Percentiles rank a stretch among this genome's conserved stretches.
These are phyloP conservation scores for Lytechinus pictus DNA, from an alignment of 35 echinoderm and acorn worm species.

Conservation along the genomic window DNA sequence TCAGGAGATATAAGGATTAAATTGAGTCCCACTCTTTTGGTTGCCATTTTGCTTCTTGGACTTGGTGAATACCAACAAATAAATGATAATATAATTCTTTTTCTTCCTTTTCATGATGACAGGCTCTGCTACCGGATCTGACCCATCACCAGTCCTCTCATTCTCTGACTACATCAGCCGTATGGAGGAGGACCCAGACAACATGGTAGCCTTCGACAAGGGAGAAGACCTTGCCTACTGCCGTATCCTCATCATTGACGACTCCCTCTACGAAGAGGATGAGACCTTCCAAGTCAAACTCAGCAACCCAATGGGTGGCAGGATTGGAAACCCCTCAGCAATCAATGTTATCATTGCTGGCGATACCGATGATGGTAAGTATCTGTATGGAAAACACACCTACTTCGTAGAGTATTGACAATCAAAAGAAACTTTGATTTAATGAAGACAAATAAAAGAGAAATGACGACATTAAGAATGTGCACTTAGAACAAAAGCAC, in stretches of 20 bases:
- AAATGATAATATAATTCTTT: neutral
- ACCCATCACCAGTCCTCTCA: slow-evolving; percentile 91
- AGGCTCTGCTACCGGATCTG: slow-evolving; percentile 96
- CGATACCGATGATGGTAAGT: slow-evolving; percentile 94
- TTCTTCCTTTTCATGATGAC: neutral
- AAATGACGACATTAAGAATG: no score
- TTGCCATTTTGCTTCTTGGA: no score
- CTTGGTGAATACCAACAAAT: no score
- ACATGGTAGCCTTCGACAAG: slow-evolving; percentile 96
- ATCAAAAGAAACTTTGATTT: no score
- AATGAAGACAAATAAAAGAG: no score
- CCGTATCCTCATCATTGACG: slow-evolving; percentile 93
- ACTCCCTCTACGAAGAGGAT: slow-evolving; percentile 95
- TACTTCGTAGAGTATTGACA: no score
- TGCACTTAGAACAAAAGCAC: no score
- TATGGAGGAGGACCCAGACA: slow-evolving; percentile 82
- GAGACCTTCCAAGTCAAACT: slow-evolving; percentile 97
- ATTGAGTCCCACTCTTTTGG: no score
- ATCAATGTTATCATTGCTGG: slow-evolving; percentile 81
- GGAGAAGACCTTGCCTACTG: slow-evolving; percentile 92
- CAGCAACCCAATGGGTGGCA: slow-evolving; percentile 95
- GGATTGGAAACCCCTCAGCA: slow-evolving; percentile 59
- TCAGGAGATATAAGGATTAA: no score
- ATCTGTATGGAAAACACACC: neutral
- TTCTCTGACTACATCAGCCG: slow-evolving; percentile 99